phyloP scores from a whole-genome alignment of 2,888 invertebrate species.

The Abrostola tripartita region DNA sequence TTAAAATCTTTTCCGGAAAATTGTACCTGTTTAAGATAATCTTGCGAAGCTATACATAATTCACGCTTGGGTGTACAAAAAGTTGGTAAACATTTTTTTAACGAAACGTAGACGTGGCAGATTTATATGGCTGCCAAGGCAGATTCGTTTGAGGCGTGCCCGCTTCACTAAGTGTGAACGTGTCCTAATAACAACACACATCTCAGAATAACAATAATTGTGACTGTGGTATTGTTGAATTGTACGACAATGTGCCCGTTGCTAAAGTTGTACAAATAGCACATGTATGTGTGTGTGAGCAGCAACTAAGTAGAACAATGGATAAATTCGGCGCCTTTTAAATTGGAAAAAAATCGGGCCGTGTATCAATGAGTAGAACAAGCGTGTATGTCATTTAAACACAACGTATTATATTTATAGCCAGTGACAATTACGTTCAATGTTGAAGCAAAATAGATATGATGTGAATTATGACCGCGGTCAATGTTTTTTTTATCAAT shows the following conservation, averaged over 20 bases:
- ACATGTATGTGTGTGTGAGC: conserved; percentile 29
- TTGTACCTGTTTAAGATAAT: conserved; percentile 25
- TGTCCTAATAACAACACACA: conserved; percentile 33
- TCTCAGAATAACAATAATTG: conserved; percentile 51
- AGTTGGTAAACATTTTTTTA: conserved; percentile 26
- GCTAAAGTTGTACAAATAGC: conserved; percentile 39
- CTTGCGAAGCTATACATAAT: conserved; percentile 25
- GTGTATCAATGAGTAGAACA: conserved; percentile 40
- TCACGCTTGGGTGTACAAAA: conserved; percentile 18
- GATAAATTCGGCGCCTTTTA: conserved; percentile 29
- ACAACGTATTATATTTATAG: conserved; percentile 29
- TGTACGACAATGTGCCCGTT: conserved; percentile 49
- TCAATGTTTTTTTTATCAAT: conserved; percentile 17
- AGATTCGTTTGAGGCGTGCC: background rate
- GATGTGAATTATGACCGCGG: conserved; percentile 19
- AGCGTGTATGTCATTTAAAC: conserved; percentile 16
- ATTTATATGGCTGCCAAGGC: conserved; percentile 17
- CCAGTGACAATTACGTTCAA: conserved; percentile 32
- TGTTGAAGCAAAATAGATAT: conserved; percentile 27
- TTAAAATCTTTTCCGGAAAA: background rate
- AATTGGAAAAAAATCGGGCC: conserved; percentile 24
- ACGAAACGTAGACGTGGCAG: conserved; percentile 26
- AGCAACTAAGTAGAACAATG: conserved; percentile 46
- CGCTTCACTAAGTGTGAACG: conserved; percentile 19
- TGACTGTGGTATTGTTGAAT: conserved; percentile 45